Conservation (phyloP, 1,140 invertebrate species). For the Drosophila trapezifrons region DNA sequence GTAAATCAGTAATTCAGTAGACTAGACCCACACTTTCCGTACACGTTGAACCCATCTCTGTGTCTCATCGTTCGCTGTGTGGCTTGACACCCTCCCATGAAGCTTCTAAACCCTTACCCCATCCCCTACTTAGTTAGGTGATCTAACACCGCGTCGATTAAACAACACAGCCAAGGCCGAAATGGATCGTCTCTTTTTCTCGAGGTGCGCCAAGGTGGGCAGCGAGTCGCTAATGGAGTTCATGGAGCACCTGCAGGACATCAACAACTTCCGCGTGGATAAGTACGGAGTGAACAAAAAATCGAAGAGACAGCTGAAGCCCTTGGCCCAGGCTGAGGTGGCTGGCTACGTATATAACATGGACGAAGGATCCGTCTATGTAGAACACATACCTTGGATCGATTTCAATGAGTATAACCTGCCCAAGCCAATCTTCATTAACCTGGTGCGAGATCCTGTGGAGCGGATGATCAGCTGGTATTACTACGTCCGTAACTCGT, state of each 20-base stretch:
- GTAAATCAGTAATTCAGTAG: slow-evolving; percentile 36
- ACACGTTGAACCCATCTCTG: slow-evolving; percentile 38
- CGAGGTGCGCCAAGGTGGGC: slow-evolving; percentile 95
- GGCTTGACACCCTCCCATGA: neutral
- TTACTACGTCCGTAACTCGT: slow-evolving; percentile 92
- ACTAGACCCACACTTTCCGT: slow-evolving; percentile 35
- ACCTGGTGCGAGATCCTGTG: slow-evolving; percentile 94
- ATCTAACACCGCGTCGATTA: slow-evolving; percentile 45
- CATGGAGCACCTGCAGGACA: slow-evolving; percentile 86
- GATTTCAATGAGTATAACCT: slow-evolving; percentile 86
- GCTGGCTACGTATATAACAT: slow-evolving; percentile 85
- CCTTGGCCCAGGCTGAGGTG: slow-evolving; percentile 85
- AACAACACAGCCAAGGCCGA: slow-evolving; percentile 85
- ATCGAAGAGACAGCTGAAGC: slow-evolving; percentile 45
- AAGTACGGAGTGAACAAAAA: slow-evolving; percentile 36
- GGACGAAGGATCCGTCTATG: slow-evolving; percentile 86
- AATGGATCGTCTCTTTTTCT: slow-evolving; percentile 89
- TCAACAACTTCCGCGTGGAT: slow-evolving; percentile 63
- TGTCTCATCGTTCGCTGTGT: slow-evolving; percentile 39
- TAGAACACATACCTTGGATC: slow-evolving; percentile 92
- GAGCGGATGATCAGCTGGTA: slow-evolving; percentile 96
- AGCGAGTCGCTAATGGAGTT: slow-evolving; percentile 95
- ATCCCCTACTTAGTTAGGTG: slow-evolving; percentile 42
- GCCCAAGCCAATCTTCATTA: slow-evolving; percentile 93
- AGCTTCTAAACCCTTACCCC: slow-evolving; percentile 35